phyloP scores from a whole-genome alignment of 2,888 invertebrate genomes.

The Crematogaster levior region DNA sequence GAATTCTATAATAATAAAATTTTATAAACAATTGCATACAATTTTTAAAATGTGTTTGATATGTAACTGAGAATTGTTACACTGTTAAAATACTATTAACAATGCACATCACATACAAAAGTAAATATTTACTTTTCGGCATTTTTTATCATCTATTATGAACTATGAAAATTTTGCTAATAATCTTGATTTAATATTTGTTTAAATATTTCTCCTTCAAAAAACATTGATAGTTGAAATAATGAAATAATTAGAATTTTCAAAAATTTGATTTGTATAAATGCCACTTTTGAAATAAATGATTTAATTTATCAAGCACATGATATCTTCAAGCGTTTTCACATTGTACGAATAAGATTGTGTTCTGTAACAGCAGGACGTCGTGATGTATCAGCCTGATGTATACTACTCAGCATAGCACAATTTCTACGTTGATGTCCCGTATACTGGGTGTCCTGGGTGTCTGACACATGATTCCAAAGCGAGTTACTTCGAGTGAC shows the following conservation, averaged over 20 bases:
- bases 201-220: background rate
- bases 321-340: background rate
- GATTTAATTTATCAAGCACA: background rate
- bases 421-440: constrained; percentile 30
- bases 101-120: background rate
- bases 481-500: constrained; percentile 37
- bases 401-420: background rate
- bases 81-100: background rate
- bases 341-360: background rate
- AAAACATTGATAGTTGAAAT: background rate
- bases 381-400: constrained; percentile 34
- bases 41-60: background rate
- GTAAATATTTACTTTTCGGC: background rate
- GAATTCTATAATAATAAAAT: background rate
- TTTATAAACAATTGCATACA: background rate
- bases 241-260: background rate
- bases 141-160: no score
- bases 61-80: background rate
- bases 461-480: constrained; percentile 38
- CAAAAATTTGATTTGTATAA: background rate
- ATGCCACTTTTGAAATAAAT: background rate
- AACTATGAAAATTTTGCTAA: constrained; percentile 1
- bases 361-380: constrained; percentile 11
- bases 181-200: background rate
- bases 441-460: constrained; percentile 6